A percentile compares a stretch with the other conserved stretches of the same genome.
These are phyloP conservation scores for Nephila pilipes DNA, from an alignment of 1,140 invertebrate genomes.

Conservation along the genomic window DNA sequence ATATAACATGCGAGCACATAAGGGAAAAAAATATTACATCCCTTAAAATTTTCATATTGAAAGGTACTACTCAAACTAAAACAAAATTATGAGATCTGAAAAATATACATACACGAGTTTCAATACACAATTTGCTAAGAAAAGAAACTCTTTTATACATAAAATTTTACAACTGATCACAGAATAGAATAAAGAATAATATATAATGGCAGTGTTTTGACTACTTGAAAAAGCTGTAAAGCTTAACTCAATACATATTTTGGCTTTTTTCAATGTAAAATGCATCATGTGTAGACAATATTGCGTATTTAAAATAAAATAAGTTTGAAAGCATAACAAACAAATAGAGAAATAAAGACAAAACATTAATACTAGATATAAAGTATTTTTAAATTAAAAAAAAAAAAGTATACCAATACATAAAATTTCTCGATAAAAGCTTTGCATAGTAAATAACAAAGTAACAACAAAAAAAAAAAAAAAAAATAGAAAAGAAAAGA, in stretches of 20 bases:
- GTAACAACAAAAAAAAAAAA: too few relatives aligned
- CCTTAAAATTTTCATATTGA: too few relatives aligned
- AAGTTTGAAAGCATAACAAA: not conserved
- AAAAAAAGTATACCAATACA: not conserved
- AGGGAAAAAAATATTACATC: too few relatives aligned
- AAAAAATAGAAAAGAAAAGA: not conserved
- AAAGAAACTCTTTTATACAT: too few relatives aligned
- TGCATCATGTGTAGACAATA: not conserved
- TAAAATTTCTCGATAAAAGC: not conserved
- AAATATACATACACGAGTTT: not conserved
- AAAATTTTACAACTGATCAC: too few relatives aligned
- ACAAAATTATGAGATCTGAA: not conserved
- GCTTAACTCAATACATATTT: not conserved
- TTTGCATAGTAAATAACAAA: not conserved
- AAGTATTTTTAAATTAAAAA: not conserved
- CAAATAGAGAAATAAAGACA: not conserved
- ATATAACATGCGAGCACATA: too few relatives aligned
- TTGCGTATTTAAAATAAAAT: not conserved
- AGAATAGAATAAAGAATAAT: not conserved
- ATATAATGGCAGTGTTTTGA: constrained; percentile 14
- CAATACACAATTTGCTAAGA: not conserved
- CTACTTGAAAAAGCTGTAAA: not conserved
- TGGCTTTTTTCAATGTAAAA: not conserved
- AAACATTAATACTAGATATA: not conserved
- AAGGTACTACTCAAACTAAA: not conserved